Evolutionary conservation across 1,140 invertebrate species (phyloP).

Genomic region (Dufourea novaeangliae): DNA sequence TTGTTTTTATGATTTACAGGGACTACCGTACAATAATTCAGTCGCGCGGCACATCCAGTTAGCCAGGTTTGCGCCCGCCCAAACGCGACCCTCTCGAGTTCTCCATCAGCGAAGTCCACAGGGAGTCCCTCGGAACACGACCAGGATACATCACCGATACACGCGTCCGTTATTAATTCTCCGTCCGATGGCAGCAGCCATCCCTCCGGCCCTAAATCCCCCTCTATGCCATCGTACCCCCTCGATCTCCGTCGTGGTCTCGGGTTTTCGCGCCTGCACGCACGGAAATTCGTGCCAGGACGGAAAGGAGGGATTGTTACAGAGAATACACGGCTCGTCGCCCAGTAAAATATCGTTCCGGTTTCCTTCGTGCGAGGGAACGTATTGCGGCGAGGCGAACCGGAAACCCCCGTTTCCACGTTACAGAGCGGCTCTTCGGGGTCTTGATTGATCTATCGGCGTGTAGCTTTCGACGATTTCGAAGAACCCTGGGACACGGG

Average conservation of each 20-base stretch:
- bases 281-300: constrained; percentile 57
- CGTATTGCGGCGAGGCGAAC: constrained; percentile 27
- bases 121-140: constrained; percentile 63
- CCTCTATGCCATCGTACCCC: too few relatives aligned
- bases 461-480: constrained; percentile 16
- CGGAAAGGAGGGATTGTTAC: constrained; percentile 42
- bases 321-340: constrained; percentile 38
- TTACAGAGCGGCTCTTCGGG: not conserved
- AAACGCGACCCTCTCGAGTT: constrained; percentile 58
- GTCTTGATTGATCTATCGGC: constrained; percentile 33
- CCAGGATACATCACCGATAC: constrained; percentile 62
- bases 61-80: constrained; percentile 1
- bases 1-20: constrained; percentile 76
- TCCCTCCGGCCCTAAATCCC: not conserved
- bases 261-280: constrained; percentile 43
- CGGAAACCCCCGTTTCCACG: constrained; percentile 1
- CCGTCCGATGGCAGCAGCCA: constrained; percentile 39
- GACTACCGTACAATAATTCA: constrained; percentile 74
- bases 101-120: constrained; percentile 70
- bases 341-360: constrained; percentile 49
- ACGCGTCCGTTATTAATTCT: constrained; percentile 72
- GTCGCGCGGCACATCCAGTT: constrained; percentile 58
- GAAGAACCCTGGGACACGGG: not conserved
- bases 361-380: constrained; percentile 36
- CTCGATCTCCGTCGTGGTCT: constrained; percentile 30